Evolutionary conservation across 2,113 vertebrate species (phyloP).

Genomic region (Gila orcuttii): DNA sequence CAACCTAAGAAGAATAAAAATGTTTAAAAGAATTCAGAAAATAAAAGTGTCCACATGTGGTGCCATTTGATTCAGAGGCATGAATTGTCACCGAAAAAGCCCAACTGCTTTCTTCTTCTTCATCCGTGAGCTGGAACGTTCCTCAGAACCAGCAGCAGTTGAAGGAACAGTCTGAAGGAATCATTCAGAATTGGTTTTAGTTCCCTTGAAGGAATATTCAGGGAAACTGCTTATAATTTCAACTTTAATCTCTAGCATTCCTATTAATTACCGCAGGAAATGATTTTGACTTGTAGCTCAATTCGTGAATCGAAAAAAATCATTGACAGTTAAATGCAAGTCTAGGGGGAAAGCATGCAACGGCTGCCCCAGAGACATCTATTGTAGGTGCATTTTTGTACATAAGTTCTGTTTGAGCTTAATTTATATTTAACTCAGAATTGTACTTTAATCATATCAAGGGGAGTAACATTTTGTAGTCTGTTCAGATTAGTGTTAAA

Average conservation of each 20-base stretch:
- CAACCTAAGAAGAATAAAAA: conserved; percentile 3
- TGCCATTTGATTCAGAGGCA: background rate
- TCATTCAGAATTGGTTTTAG: background rate
- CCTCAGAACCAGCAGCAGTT: background rate
- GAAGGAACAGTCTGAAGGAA: conserved; percentile 47
- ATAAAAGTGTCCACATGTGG: background rate
- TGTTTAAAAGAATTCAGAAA: background rate
- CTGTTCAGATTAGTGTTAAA: background rate
- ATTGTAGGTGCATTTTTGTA: background rate
- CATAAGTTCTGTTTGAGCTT: background rate
- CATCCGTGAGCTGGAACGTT: conserved; percentile 57
- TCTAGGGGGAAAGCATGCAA: background rate
- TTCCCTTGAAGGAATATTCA: background rate
- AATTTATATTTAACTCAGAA: background rate
- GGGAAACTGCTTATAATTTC: background rate
- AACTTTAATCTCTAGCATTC: background rate
- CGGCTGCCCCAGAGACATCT: background rate
- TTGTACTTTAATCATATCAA: background rate
- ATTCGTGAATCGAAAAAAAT: background rate
- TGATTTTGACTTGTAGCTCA: background rate
- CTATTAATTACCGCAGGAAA: background rate
- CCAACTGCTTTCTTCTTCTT: conserved; percentile 77
- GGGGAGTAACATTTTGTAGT: background rate
- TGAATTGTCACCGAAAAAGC: conserved; percentile 71
- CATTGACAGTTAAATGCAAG: background rate